Evolutionary conservation across 2,797 vertebrate species (phyloP).

Genomic region (Hippocampus kuda): DNA sequence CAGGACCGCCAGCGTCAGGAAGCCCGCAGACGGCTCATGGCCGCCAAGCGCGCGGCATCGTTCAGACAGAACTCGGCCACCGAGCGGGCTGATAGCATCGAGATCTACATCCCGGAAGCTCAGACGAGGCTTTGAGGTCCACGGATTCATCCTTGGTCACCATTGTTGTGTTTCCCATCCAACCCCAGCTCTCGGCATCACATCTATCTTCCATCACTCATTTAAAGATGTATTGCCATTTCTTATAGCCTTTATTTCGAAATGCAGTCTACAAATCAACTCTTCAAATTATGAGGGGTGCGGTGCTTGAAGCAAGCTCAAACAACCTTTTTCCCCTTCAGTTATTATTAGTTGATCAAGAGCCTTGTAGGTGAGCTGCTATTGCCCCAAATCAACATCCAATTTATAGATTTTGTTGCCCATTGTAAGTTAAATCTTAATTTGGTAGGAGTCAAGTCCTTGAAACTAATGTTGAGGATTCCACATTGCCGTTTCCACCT

Average conservation of each 20-base stretch:
- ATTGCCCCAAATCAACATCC: background rate
- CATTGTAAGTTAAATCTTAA: background rate
- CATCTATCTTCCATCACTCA: constrained; percentile 15
- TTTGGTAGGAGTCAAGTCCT: background rate
- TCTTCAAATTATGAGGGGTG: background rate
- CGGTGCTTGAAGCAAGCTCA: background rate
- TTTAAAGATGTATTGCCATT: constrained; percentile 11
- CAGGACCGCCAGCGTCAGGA: constrained; percentile 95
- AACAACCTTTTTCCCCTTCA: background rate
- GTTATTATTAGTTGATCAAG: background rate
- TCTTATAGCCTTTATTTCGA: constrained; percentile 22
- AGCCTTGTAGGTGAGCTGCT: background rate
- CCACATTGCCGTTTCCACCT: constrained; percentile 12
- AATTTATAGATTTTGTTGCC: background rate
- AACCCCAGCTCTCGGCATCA: constrained; percentile 10
- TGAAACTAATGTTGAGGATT: background rate
- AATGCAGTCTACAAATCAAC: constrained; percentile 5
- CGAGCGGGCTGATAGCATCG: constrained; percentile 96
- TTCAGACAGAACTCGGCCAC: constrained; percentile 94
- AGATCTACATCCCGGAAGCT: constrained; percentile 99
- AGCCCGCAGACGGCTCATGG: constrained; percentile 89
- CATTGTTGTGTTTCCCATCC: constrained; percentile 31
- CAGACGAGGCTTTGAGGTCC: constrained; percentile 92
- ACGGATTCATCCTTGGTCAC: constrained; percentile 31
- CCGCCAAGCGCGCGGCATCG: constrained; percentile 91